A percentile compares a stretch with the other conserved stretches of the same genome.
Conservation (phyloP, 1,140 invertebrate species). For the Epicauta chinensis region DNA sequence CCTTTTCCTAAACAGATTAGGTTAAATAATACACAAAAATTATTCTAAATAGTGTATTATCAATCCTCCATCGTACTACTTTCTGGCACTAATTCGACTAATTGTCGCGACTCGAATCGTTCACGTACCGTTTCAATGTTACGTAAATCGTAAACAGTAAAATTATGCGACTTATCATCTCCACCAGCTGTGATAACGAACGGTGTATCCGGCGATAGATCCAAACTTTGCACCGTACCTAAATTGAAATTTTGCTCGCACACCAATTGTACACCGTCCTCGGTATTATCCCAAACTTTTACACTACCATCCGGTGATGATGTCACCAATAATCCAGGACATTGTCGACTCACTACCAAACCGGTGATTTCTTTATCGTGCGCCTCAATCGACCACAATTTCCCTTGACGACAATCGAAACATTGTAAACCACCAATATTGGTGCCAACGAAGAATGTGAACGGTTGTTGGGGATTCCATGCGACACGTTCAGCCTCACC, state of each 20-base stretch:
- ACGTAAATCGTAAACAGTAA: conserved; percentile 68
- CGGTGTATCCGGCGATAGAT: conserved; percentile 71
- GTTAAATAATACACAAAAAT: too few species aligned
- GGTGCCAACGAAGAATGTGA: conserved; percentile 70
- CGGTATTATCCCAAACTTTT: conserved; percentile 70
- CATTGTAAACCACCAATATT: conserved; percentile 73
- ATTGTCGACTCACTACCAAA: conserved; percentile 58
- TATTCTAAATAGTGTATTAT: too few species aligned
- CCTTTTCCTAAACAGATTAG: too few species aligned
- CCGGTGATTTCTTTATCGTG: conserved; percentile 79
- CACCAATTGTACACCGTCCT: conserved; percentile 25
- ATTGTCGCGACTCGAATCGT: conserved; percentile 29
- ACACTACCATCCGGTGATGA: conserved; percentile 64
- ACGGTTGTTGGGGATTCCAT: conserved; percentile 74
- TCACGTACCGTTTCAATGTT: conserved; percentile 49
- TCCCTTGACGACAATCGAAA: conserved; percentile 68
- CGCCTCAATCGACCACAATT: conserved; percentile 70
- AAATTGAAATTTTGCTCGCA: conserved; percentile 56
- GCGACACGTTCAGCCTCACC: conserved; percentile 84
- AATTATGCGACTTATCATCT: conserved; percentile 72
- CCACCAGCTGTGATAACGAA: conserved; percentile 76
- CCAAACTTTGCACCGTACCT: conserved; percentile 67
- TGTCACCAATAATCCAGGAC: conserved; percentile 65
- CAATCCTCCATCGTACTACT: conserved; percentile 5
- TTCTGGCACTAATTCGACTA: conserved; percentile 29